Evolutionary conservation across 2,113 vertebrate genomes (phyloP), one percentile per base, ranked within the genome.

Genomic region (Perca fluviatilis): DNA sequence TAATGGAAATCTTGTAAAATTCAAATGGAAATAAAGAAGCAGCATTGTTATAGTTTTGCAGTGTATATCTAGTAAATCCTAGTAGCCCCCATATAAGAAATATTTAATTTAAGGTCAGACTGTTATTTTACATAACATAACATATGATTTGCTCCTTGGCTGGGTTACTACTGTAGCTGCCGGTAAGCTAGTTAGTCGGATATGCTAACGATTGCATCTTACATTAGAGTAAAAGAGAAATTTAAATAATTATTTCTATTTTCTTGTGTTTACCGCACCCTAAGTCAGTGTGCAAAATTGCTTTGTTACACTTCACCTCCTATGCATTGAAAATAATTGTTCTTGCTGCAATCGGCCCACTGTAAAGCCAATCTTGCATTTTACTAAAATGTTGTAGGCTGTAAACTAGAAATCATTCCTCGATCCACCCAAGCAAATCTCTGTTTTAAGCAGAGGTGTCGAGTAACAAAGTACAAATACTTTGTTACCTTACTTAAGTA

Each of bases 251-350:
- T 50, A 1, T 6, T 50, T 50, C 15, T 18, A 50, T 50, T 50
- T 57, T 25, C 23, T 57, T 27, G 9, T 3, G 6, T 19, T 25
- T 11, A 50, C 15, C 0, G 1, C 47, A 33, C 5, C 53, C n/a
- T 27, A 7, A 58, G 36, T 25, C n/a, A 19, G 54, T 53, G 46
- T 15, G 30, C 53, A 3, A 15, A 56, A 21, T 25, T 61, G 21
- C 25, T 36, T 10, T 43, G 18, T 60, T 57, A 63, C 36, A 60
- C 27, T 62, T 79, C 47, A 61, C 12, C 18, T 73, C 67, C 51
- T 51, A 53, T 49, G 7, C 19, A 14, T 50, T 6, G 11, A 9
- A 77, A 47, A 70, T n/a, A 57, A 11, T 13, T 16, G n/a, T 16
- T 53, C 4, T 60, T 33, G 12, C 58, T 40, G 19, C 19, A 51